Conservation (phyloP, 2,797 vertebrate species). For the Yasuhikotakia modesta region DNA sequence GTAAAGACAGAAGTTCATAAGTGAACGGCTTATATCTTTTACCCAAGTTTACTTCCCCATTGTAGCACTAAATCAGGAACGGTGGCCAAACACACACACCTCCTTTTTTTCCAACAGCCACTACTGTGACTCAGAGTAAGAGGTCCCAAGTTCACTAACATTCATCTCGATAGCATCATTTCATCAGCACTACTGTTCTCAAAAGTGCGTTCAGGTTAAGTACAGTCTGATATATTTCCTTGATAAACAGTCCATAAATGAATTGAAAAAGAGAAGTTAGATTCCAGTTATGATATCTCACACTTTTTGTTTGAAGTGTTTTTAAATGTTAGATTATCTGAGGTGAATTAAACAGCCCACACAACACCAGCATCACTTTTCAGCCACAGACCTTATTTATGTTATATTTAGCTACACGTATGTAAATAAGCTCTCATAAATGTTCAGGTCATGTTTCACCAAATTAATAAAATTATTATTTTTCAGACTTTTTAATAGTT, state of each 20-base stretch:
- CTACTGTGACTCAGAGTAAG: not conserved
- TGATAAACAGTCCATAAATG: not conserved
- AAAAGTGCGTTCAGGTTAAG: conserved; percentile 21
- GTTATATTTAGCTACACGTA: too few species aligned
- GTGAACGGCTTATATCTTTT: conserved; percentile 52
- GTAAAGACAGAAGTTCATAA: conserved; percentile 55
- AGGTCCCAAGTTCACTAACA: conserved; percentile 12
- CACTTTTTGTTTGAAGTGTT: conserved; percentile 29
- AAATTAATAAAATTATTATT: too few species aligned
- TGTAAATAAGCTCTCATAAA: too few species aligned
- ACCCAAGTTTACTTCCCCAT: conserved; percentile 51
- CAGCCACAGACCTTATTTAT: too few species aligned
- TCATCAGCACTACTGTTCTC: conserved; percentile 16
- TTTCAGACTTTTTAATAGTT: too few species aligned
- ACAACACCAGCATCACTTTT: too few species aligned
- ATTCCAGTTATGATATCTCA: conserved; percentile 10
- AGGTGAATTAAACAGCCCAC: conserved; percentile 1
- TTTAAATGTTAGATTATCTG: conserved; percentile 2
- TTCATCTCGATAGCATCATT: conserved; percentile 29
- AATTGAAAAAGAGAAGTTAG: conserved; percentile 13
- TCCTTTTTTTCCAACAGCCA: conserved; percentile 17
- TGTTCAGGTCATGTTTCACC: too few species aligned
- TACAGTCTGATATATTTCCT: conserved; percentile 12
- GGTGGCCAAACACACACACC: conserved; percentile 17
- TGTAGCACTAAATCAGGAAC: conserved; percentile 51